phyloP scores from a whole-genome alignment of 2,888 invertebrate species.

The Tiphia femorata region DNA sequence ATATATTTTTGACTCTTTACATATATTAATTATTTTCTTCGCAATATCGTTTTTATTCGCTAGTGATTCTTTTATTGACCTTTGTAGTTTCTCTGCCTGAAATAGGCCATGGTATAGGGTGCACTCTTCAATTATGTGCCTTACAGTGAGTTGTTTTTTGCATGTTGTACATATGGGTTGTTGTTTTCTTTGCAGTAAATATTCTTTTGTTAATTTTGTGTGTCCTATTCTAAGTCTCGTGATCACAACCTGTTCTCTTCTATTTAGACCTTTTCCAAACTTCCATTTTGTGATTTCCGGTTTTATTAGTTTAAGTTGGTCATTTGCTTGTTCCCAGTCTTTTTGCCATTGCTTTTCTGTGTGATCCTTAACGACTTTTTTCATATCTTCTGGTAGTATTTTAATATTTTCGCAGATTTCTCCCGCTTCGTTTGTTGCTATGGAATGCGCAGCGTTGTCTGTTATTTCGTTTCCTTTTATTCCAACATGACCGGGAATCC shows the following conservation, averaged over 20 bases:
- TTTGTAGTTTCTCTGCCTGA: too few relatives aligned
- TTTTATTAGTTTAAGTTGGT: background rate
- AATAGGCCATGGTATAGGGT: background rate
- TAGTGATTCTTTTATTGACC: too few relatives aligned
- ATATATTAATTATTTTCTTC: too few relatives aligned
- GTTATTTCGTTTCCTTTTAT: background rate
- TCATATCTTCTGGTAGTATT: background rate
- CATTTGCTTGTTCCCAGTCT: background rate
- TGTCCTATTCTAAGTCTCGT: background rate
- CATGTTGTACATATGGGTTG: background rate
- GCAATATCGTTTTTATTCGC: too few relatives aligned
- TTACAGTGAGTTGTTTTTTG: background rate
- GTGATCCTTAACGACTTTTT: background rate
- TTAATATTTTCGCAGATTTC: background rate
- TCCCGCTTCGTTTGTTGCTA: background rate
- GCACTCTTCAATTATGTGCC: background rate
- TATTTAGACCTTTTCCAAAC: background rate
- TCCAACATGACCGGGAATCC: background rate
- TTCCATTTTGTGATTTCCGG: background rate
- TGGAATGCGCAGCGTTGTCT: background rate
- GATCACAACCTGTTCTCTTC: background rate
- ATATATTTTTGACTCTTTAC: too few relatives aligned
- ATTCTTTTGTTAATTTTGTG: background rate
- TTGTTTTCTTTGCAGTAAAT: background rate
- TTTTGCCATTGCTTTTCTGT: background rate